Percentiles rank a stretch among this genome's conserved stretches.
phyloP scores from a whole-genome alignment of 2,797 vertebrate genomes.

The Ibycter americanus region DNA sequence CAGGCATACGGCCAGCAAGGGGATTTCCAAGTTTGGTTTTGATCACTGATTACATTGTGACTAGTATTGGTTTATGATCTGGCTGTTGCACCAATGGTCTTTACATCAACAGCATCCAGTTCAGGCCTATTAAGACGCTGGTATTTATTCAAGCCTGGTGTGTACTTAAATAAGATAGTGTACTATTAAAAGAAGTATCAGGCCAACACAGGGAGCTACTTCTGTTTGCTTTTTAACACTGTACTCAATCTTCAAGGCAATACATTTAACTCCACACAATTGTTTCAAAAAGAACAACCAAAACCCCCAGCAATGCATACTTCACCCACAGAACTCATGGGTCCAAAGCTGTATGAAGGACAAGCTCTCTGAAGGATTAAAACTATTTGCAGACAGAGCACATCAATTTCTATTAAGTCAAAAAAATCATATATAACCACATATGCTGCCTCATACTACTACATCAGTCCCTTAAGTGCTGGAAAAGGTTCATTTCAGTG shows the following conservation, averaged over 20 bases:
- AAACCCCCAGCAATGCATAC: accelerated
- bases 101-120: background rate
- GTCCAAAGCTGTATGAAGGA: background rate
- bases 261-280: background rate
- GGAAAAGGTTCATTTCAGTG: background rate
- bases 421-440: background rate
- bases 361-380: background rate
- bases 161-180: background rate
- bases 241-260: background rate
- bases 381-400: background rate
- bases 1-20: background rate
- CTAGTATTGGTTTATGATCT: background rate
- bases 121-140: background rate
- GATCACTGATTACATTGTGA: background rate
- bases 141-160: background rate
- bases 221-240: background rate
- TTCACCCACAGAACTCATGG: background rate
- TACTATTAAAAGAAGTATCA: background rate
- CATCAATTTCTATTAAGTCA: background rate
- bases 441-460: background rate
- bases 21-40: background rate
- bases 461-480: background rate
- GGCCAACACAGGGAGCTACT: background rate
- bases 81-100: background rate
- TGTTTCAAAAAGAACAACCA: background rate